phyloP scores from a whole-genome alignment of 2,888 invertebrate species.

The Xanthostigma xanthostigma region DNA sequence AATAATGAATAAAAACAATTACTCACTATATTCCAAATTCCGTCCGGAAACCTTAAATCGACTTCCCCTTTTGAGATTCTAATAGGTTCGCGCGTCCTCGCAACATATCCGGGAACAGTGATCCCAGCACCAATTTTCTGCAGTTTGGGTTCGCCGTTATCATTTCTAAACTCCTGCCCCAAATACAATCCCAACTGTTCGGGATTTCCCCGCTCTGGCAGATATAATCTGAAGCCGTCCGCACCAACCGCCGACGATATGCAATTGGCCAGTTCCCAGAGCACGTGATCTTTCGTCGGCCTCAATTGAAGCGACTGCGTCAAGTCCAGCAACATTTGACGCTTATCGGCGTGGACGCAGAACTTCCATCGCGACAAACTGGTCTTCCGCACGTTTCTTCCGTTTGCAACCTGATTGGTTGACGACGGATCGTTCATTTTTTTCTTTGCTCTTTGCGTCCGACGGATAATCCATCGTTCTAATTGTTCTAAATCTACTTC shows the following conservation, averaged over 20 bases:
- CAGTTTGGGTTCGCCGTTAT: conserved; percentile 21
- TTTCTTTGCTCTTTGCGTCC: conserved; percentile 35
- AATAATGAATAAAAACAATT: no score
- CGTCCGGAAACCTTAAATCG: conserved; percentile 37
- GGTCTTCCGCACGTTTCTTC: conserved; percentile 29
- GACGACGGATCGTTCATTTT: conserved; percentile 17
- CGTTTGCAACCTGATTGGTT: conserved; percentile 4
- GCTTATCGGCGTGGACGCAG: conserved; percentile 47
- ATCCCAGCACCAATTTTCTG: conserved; percentile 16
- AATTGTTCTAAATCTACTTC: conserved; percentile 45
- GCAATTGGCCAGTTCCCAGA: conserved; percentile 50
- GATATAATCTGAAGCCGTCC: conserved; percentile 46
- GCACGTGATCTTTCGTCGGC: conserved; percentile 44
- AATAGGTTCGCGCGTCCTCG: conserved; percentile 30
- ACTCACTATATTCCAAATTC: conserved; percentile 25
- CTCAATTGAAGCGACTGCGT: conserved; percentile 43
- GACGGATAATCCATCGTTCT: conserved; percentile 47
- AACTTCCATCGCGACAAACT: conserved; percentile 40
- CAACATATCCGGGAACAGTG: conserved; percentile 26
- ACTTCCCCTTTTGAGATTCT: conserved; percentile 27
- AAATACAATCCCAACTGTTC: conserved; percentile 26
- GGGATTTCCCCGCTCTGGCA: conserved; percentile 31
- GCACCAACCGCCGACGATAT: conserved; percentile 49
- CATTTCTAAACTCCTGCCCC: conserved; percentile 22
- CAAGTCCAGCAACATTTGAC: conserved; percentile 45